These are phyloP conservation scores for Heterotilapia buettikoferi DNA, from an alignment of 2,113 vertebrate genomes.

Conservation along the genomic window DNA sequence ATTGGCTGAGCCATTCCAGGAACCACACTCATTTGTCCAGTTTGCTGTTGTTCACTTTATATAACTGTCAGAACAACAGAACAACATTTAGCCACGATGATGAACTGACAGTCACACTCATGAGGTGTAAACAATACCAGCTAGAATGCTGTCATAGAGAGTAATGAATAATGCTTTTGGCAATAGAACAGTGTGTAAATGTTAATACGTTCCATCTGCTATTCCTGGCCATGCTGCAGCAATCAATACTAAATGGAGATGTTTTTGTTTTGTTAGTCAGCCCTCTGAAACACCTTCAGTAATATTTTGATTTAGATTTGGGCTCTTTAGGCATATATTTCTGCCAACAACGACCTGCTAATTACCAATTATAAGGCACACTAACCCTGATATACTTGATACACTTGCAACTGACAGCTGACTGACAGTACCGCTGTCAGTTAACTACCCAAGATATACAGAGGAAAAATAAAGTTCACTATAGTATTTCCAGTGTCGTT, in stretches of 20 bases:
- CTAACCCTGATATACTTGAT: neutral
- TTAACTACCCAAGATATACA: neutral
- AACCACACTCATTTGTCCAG: neutral
- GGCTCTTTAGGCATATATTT: neutral
- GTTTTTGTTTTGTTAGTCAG: neutral
- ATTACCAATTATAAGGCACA: neutral
- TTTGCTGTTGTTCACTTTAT: neutral
- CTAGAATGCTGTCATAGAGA: neutral
- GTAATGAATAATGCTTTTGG: neutral
- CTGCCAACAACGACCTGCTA: neutral
- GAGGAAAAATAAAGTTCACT: neutral
- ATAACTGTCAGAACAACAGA: neutral
- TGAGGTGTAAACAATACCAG: neutral
- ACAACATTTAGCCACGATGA: neutral
- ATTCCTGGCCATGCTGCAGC: neutral
- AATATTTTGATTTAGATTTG: neutral
- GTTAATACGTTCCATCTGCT: neutral
- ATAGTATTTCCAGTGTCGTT: neutral
- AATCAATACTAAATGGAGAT: neutral
- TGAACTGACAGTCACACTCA: neutral
- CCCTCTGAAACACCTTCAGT: neutral
- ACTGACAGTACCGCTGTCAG: neutral
- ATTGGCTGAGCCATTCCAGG: neutral
- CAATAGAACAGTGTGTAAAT: neutral
- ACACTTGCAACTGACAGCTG: neutral